Percentiles rank a stretch among this genome's conserved stretches.
Evolutionary conservation across 2,797 vertebrate genomes (phyloP).

Genomic region (Hozukius guyotensis): DNA sequence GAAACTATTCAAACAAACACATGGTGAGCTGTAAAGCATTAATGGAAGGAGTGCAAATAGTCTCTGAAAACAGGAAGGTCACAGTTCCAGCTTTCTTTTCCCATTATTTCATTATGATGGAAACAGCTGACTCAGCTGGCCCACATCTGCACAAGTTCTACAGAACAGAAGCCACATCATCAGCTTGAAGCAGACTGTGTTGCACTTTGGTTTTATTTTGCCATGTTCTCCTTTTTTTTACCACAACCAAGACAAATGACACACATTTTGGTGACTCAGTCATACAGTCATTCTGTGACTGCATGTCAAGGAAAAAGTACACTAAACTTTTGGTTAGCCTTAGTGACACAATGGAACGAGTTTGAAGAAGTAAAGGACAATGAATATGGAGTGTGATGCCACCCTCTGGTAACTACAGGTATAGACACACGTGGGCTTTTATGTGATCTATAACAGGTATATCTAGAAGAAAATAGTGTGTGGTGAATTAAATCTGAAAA

Average conservation of each 20-base stretch:
- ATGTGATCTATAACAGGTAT: not conserved
- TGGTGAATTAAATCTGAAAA: not conserved
- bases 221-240: slow-evolving; percentile 44
- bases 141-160: slow-evolving; percentile 47
- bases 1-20: not conserved
- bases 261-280: slow-evolving; percentile 54
- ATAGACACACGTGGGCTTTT: not conserved
- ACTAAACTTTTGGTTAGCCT: slow-evolving; percentile 10
- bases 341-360: slow-evolving; percentile 24
- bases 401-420: slow-evolving; percentile 47
- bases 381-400: slow-evolving; percentile 21
- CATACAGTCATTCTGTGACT: slow-evolving; percentile 46
- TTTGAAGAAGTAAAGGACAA: not conserved
- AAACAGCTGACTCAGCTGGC: slow-evolving; percentile 60
- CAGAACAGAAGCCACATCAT: slow-evolving; percentile 58
- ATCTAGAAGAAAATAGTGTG: not conserved
- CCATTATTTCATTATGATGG: slow-evolving; percentile 58
- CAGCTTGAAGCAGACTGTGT: slow-evolving; percentile 4
- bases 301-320: slow-evolving; percentile 26
- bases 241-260: slow-evolving; percentile 58
- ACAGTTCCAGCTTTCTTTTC: slow-evolving; percentile 20
- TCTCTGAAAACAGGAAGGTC: slow-evolving; percentile 39
- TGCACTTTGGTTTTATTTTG: slow-evolving; percentile 24
- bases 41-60: not conserved
- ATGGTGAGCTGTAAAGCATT: slow-evolving; percentile 2